These are phyloP conservation scores for Catotricha subobsoleta DNA, from an alignment of 2,888 invertebrate genomes.

Conservation along the genomic window DNA sequence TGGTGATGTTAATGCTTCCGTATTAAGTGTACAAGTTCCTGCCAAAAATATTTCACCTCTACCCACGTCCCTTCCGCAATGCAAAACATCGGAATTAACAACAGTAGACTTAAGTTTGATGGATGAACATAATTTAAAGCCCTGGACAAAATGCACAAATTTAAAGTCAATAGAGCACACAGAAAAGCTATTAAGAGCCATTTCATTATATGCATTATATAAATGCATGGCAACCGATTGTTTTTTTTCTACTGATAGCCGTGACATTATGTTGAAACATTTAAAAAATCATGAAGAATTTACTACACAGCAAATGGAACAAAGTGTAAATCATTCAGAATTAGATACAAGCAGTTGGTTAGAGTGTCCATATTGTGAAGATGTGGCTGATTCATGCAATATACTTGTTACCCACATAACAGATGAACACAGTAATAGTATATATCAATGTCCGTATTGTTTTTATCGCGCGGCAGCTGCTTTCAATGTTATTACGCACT, in stretches of 20 bases:
- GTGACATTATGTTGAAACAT: constrained; percentile 27
- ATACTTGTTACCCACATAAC: constrained; percentile 40
- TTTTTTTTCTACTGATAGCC: constrained; percentile 27
- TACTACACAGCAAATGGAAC: constrained; percentile 8
- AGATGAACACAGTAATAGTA: constrained; percentile 39
- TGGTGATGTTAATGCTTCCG: too few relatives aligned
- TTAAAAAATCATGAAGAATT: constrained; percentile 20
- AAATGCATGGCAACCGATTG: constrained; percentile 39
- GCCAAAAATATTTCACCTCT: too few relatives aligned
- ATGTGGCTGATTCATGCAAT: constrained; percentile 26
- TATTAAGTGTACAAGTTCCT: too few relatives aligned
- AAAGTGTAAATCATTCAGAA: constrained; percentile 15
- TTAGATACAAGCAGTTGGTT: constrained; percentile 30
- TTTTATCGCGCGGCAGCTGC: constrained; percentile 39
- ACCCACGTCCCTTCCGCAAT: too few relatives aligned
- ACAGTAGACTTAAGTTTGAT: constrained; percentile 13
- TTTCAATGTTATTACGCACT: constrained; percentile 10
- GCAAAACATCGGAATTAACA: not conserved
- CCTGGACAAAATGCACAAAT: constrained; percentile 10
- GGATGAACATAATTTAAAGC: constrained; percentile 17
- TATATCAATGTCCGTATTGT: constrained; percentile 45
- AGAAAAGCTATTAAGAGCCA: constrained; percentile 7
- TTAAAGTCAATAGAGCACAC: constrained; percentile 6
- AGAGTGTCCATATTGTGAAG: constrained; percentile 40
- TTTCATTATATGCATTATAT: constrained; percentile 21